Conservation (phyloP, 2,888 invertebrate genomes). For the Lasioglossum leucozonium region DNA sequence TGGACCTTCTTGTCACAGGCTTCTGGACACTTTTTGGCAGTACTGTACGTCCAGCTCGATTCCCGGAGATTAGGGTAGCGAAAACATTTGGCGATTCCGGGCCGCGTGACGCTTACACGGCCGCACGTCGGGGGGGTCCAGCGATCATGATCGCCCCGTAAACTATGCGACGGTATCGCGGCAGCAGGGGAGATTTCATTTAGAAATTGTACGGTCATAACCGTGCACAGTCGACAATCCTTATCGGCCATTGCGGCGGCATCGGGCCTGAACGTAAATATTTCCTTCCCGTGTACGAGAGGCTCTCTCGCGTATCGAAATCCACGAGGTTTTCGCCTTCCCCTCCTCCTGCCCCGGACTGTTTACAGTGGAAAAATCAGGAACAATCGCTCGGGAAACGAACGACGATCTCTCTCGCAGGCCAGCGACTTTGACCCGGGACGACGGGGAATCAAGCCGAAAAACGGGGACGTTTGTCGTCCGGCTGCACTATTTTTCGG, state of each 20-base stretch:
- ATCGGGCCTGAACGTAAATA: slow-evolving; percentile 53
- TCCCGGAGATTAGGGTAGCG: slow-evolving; percentile 41
- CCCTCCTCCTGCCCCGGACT: not conserved
- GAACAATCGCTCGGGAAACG: slow-evolving; percentile 1
- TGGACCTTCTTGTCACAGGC: no score
- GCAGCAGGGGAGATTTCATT: slow-evolving; percentile 41
- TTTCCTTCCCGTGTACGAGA: slow-evolving; percentile 44
- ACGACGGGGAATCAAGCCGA: slow-evolving; percentile 7
- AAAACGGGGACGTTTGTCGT: not conserved
- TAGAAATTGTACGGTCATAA: slow-evolving; percentile 29
- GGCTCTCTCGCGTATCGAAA: slow-evolving; percentile 24
- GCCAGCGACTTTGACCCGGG: slow-evolving; percentile 21
- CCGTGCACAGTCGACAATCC: slow-evolving; percentile 1
- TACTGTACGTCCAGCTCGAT: not conserved
- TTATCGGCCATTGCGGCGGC: slow-evolving; percentile 56
- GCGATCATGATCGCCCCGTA: slow-evolving; percentile 34
- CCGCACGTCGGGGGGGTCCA: not conserved
- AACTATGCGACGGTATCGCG: slow-evolving; percentile 52
- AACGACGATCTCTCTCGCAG: not conserved
- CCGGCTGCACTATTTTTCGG: not conserved
- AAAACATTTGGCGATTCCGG: slow-evolving; percentile 35
- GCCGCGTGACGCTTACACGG: not conserved
- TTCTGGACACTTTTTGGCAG: no score
- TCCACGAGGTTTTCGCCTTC: not conserved
- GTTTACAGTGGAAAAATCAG: slow-evolving; percentile 7